Percentiles rank a stretch among this genome's conserved stretches.
Conservation (phyloP, 2,797 vertebrate species). For the Silurus aristotelis region DNA sequence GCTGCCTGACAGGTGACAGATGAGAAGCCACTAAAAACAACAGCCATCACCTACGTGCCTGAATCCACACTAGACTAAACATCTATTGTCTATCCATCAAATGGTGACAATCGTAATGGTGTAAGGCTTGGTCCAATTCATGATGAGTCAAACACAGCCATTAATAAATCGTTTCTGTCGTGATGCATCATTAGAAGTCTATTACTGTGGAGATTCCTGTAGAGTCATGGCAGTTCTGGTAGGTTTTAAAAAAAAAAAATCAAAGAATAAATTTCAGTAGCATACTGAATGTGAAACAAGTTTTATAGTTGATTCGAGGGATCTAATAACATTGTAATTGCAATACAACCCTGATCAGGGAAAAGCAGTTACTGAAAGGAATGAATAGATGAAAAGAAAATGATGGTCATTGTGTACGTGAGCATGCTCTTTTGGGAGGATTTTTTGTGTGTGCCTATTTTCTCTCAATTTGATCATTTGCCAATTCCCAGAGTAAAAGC, state of each 20-base stretch:
- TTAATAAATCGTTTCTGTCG: conserved; percentile 49
- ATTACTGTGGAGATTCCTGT: conserved; percentile 32
- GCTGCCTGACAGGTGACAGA: conserved; percentile 54
- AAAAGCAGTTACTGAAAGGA: neutral
- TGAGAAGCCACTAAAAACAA: conserved; percentile 55
- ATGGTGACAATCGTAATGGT: conserved; percentile 42
- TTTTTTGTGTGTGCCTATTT: neutral
- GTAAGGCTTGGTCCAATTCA: conserved; percentile 36
- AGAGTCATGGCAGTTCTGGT: conserved; percentile 35
- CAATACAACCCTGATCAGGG: neutral
- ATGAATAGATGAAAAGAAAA: neutral
- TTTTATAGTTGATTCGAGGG: neutral
- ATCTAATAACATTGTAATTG: neutral
- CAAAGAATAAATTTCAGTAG: conserved; percentile 19
- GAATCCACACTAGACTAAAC: conserved; percentile 51
- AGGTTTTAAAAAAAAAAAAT: conserved; percentile 3
- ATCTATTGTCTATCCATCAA: conserved; percentile 52
- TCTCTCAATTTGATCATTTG: neutral
- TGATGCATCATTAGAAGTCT: conserved; percentile 34
- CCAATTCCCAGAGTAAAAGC: neutral
- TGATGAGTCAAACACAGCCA: conserved; percentile 43
- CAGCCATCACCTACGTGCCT: conserved; percentile 40
- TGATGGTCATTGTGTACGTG: neutral
- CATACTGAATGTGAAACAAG: neutral
- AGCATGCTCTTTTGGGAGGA: neutral